Conservation (phyloP, 1,140 invertebrate species). For the Ptiloglossa arizonensis region DNA sequence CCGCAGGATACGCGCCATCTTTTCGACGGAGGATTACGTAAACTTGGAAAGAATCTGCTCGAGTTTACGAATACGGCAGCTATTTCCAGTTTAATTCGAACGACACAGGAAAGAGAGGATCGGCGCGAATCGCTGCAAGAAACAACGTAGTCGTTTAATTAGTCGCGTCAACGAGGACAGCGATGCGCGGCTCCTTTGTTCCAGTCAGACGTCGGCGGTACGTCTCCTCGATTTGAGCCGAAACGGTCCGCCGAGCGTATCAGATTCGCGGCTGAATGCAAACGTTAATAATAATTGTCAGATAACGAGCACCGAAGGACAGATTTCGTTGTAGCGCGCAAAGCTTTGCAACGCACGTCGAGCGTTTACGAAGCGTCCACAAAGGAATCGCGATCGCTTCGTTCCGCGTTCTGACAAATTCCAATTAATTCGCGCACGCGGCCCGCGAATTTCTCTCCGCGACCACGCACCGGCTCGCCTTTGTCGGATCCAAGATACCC, state of each 20-base stretch:
- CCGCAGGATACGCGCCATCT: neutral
- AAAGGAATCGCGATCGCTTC: constrained; percentile 5
- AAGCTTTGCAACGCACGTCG: constrained; percentile 17
- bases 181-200: neutral
- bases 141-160: neutral
- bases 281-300: constrained; percentile 51
- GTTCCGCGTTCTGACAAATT: neutral
- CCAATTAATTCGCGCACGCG: constrained; percentile 27
- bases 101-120: neutral
- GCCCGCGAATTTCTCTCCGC: neutral
- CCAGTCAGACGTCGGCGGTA: neutral
- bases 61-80: neutral
- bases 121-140: neutral
- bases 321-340: constrained; percentile 30
- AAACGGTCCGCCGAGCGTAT: neutral
- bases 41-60: neutral
- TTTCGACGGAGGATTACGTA: neutral
- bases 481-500: neutral
- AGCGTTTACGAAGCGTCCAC: neutral
- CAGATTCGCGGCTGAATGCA: neutral
- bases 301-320: constrained; percentile 38
- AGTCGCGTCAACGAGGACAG: constrained; percentile 9
- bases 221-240: neutral
- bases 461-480: neutral
- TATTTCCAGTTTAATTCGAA: neutral